These are phyloP conservation scores for Chironomus tentans DNA, from an alignment of 2,888 invertebrate genomes.

Conservation along the genomic window DNA sequence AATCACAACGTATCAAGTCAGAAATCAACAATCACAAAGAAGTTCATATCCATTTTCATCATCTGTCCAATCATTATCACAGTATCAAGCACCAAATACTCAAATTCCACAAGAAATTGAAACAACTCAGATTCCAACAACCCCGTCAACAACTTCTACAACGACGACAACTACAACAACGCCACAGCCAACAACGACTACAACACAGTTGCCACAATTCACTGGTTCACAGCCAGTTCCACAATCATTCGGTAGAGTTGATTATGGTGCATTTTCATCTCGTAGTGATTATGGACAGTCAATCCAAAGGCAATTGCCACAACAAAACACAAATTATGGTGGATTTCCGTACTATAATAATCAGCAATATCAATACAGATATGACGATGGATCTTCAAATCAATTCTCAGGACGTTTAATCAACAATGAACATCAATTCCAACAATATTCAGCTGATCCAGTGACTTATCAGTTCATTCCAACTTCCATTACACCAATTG, in stretches of 20 bases:
- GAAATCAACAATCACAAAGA: not conserved
- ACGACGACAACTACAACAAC: not conserved
- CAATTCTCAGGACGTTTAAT: slow-evolving; percentile 10
- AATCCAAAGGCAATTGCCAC: not conserved
- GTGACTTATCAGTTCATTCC: slow-evolving; percentile 20
- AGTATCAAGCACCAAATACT: not conserved
- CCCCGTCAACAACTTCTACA: not conserved
- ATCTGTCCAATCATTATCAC: not conserved
- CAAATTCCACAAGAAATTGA: slow-evolving; percentile 1
- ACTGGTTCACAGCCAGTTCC: slow-evolving; percentile 1
- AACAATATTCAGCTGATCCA: slow-evolving; percentile 11
- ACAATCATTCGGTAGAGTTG: not conserved
- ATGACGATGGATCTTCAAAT: not conserved
- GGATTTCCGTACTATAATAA: slow-evolving; percentile 1
- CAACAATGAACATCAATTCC: not conserved
- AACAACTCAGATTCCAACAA: not conserved
- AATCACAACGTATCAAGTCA: slow-evolving; percentile 21
- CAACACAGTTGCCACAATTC: not conserved
- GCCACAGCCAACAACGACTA: not conserved
- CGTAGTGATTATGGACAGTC: not conserved
- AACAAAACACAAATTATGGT: slow-evolving; percentile 6
- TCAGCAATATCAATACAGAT: not conserved
- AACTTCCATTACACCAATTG: not conserved
- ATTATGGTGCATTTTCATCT: not conserved
- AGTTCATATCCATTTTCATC: not conserved